phyloP scores from a whole-genome alignment of 2,113 vertebrate species.

The Brachyhypopomus gauderio region DNA sequence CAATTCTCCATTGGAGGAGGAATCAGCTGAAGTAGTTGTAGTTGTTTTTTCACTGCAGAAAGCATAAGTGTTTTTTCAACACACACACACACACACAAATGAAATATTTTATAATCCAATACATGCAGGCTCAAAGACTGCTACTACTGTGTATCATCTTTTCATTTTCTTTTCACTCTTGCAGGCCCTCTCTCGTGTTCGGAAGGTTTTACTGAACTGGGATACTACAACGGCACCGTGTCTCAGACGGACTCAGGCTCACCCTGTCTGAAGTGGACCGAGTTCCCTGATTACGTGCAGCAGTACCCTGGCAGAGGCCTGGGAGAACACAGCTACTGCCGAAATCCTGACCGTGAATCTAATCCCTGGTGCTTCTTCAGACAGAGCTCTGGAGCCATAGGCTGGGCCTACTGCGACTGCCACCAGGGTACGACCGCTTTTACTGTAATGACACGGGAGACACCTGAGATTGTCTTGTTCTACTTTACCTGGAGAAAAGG shows the following conservation, averaged over 20 bases:
- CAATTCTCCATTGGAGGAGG: too few relatives aligned
- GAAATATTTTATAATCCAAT: too few relatives aligned
- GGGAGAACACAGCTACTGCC: constrained; percentile 87
- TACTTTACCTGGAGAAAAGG: background rate
- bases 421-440: constrained; percentile 77
- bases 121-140: too few relatives aligned
- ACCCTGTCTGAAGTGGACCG: constrained; percentile 84
- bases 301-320: constrained; percentile 88
- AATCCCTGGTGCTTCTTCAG: constrained; percentile 91
- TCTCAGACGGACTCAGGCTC: constrained; percentile 82
- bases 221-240: constrained; percentile 87
- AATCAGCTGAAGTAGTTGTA: too few relatives aligned
- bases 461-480: background rate
- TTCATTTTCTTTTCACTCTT: background rate
- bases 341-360: constrained; percentile 84
- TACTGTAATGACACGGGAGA: background rate
- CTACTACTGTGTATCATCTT: background rate
- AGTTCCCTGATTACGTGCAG: constrained; percentile 89
- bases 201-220: constrained; percentile 76
- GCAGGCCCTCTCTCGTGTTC: constrained; percentile 79
- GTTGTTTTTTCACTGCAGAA: too few relatives aligned
- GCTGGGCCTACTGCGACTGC: constrained; percentile 90
- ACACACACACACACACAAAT: too few relatives aligned
- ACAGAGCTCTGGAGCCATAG: constrained; percentile 81
- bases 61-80: too few relatives aligned